These are phyloP conservation scores for Ceriagrion tenellum DNA, from an alignment of 2,888 invertebrate genomes.

Conservation along the genomic window DNA sequence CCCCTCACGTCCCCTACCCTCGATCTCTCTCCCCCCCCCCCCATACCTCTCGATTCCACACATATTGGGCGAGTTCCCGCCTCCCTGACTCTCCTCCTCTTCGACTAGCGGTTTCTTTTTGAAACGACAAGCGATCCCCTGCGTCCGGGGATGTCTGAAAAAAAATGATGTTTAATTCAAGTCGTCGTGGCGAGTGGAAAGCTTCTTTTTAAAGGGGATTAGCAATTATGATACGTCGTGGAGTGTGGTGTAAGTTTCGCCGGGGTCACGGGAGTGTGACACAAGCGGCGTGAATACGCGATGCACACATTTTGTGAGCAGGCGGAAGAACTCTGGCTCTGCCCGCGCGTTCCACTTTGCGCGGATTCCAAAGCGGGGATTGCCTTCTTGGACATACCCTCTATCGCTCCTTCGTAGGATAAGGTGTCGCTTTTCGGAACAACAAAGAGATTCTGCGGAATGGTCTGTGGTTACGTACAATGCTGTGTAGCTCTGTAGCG, in stretches of 20 bases:
- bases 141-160: not conserved
- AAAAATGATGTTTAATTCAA: conserved; percentile 37
- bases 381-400: not conserved
- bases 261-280: not conserved
- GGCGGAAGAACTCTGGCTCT: too few relatives aligned
- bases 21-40: not conserved
- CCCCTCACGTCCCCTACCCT: not conserved
- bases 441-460: too few relatives aligned
- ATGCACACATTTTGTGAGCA: not conserved
- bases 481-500: too few relatives aligned
- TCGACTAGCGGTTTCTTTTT: conserved; percentile 13
- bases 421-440: too few relatives aligned
- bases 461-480: too few relatives aligned
- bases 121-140: not conserved
- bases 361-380: not conserved
- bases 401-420: too few relatives aligned
- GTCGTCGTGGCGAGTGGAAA: not conserved
- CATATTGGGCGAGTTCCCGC: not conserved
- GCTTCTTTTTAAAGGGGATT: not conserved
- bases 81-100: not conserved
- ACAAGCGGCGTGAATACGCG: not conserved
- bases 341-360: not conserved
- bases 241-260: not conserved
- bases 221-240: not conserved
- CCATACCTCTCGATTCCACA: not conserved